Percentiles rank a stretch among this genome's conserved stretches.
These are phyloP conservation scores for Elachura formosa DNA, from an alignment of 2,113 vertebrate species.

Conservation along the genomic window DNA sequence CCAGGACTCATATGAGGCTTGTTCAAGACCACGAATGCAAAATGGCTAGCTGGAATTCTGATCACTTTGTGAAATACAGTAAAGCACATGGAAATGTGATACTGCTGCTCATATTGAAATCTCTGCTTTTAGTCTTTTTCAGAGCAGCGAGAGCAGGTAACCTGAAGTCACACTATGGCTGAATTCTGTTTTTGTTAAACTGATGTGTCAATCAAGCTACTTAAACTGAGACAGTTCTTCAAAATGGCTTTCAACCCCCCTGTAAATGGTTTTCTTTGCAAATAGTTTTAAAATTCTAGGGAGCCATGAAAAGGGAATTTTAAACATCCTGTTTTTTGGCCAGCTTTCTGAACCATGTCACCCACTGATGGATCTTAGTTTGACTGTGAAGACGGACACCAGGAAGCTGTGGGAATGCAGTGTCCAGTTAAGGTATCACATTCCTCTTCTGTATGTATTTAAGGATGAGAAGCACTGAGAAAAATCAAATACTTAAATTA, in stretches of 20 bases:
- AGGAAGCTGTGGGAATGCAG: neutral
- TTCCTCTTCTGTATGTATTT: neutral
- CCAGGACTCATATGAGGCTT: neutral
- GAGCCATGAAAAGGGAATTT: neutral
- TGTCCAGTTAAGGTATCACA: neutral
- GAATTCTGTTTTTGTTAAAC: neutral
- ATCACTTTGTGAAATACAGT: neutral
- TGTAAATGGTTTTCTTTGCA: neutral
- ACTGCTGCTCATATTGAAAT: neutral
- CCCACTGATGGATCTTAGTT: neutral
- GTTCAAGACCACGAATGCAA: neutral
- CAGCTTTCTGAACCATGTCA: neutral
- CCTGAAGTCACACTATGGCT: neutral
- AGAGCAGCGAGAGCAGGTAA: accelerated
- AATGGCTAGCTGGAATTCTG: neutral
- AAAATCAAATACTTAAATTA: neutral
- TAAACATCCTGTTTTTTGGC: neutral
- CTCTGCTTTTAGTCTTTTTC: neutral
- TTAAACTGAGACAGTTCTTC: neutral
- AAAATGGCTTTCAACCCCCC: neutral
- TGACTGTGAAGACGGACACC: neutral
- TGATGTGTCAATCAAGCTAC: neutral
- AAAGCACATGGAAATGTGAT: neutral
- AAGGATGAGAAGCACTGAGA: neutral
- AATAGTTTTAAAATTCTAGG: neutral